Percentiles rank a stretch among this genome's conserved stretches.
These are phyloP conservation scores for Gorsachius goisagi DNA, from an alignment of 2,113 vertebrate genomes.

Conservation along the genomic window DNA sequence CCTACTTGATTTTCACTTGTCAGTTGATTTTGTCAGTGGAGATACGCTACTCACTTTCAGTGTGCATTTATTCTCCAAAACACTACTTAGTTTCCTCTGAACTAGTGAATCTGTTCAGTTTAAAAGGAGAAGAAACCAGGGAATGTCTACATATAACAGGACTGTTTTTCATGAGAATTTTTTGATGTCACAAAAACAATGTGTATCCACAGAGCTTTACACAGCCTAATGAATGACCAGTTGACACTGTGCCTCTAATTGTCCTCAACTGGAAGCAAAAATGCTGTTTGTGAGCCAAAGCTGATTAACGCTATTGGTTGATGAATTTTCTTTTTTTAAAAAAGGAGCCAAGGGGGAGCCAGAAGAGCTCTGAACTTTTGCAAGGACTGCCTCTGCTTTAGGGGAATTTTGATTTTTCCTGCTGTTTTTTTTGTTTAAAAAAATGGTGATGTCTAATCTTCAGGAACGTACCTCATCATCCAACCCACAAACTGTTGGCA, in stretches of 20 bases:
- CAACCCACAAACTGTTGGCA: conserved; percentile 74
- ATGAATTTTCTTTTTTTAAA: not conserved
- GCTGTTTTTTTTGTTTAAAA: conserved; percentile 66
- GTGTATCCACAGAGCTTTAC: not conserved
- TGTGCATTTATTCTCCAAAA: not conserved
- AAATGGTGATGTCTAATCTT: conserved; percentile 71
- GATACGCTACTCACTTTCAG: not conserved
- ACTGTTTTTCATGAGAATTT: not conserved
- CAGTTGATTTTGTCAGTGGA: not conserved
- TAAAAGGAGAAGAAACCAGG: not conserved
- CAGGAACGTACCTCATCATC: conserved; percentile 70
- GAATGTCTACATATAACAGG: not conserved
- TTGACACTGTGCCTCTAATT: conserved; percentile 25
- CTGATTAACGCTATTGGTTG: not conserved
- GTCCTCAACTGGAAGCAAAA: conserved; percentile 16
- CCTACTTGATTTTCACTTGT: not conserved
- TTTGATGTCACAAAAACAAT: not conserved
- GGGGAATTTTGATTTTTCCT: conserved; percentile 67
- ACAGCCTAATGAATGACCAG: not conserved
- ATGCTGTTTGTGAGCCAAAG: not conserved
- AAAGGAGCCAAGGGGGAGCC: not conserved
- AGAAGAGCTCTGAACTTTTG: conserved; percentile 27
- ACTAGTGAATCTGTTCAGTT: not conserved
- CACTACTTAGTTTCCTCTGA: not conserved
- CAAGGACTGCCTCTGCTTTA: conserved; percentile 50